These are phyloP conservation scores for Remorina albescens DNA, from an alignment of 2,797 vertebrate genomes.

Conservation along the genomic window DNA sequence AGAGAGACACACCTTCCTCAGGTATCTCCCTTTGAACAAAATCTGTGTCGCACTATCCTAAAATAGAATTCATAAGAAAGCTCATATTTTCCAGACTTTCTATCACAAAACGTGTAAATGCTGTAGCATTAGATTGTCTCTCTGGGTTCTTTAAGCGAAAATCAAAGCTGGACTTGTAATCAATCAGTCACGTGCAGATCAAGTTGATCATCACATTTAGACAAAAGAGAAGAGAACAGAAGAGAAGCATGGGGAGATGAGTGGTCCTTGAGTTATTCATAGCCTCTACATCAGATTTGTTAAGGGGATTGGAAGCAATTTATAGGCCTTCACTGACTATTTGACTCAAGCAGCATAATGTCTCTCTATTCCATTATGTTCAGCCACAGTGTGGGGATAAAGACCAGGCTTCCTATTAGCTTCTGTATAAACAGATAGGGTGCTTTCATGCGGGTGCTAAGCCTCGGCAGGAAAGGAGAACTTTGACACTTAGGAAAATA, in stretches of 20 bases:
- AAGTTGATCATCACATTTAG: constrained; percentile 41
- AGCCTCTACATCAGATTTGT: constrained; percentile 82
- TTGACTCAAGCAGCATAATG: constrained; percentile 79
- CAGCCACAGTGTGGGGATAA: constrained; percentile 72
- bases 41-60: constrained; percentile 14
- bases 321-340: constrained; percentile 77
- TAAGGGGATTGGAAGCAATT: constrained; percentile 83
- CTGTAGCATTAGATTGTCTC: neutral
- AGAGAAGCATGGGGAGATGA: constrained; percentile 42
- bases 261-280: constrained; percentile 79
- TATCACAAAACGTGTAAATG: neutral
- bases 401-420: constrained; percentile 77
- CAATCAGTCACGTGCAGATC: constrained; percentile 16
- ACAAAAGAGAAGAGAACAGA: constrained; percentile 15
- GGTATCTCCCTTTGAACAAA: no score
- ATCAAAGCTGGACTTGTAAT: neutral
- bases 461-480: constrained; percentile 49
- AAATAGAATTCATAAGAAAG: neutral
- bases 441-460: constrained; percentile 56
- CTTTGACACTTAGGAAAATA: constrained; percentile 68
- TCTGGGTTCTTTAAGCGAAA: constrained; percentile 9
- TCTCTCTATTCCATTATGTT: constrained; percentile 81
- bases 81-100: neutral
- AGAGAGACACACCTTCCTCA: neutral
- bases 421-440: constrained; percentile 77